Evolutionary conservation across 2,113 vertebrate species (phyloP).

Genomic region (Hippocampus barbouri): DNA sequence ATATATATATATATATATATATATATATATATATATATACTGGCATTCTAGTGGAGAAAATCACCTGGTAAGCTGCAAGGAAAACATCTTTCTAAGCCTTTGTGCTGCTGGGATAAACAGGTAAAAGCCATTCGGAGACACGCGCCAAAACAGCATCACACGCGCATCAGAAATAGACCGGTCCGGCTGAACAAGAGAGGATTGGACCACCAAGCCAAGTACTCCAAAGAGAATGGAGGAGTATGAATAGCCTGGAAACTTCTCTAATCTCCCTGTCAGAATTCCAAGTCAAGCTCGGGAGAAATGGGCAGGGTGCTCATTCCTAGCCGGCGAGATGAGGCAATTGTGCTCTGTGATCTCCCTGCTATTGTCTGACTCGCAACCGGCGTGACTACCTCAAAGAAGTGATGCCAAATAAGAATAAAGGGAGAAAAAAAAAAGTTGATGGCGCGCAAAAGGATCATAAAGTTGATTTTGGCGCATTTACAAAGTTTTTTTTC

Average conservation of each 20-base stretch:
- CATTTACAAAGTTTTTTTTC: not conserved
- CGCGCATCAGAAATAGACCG: slow-evolving; percentile 64
- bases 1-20: too few relatives aligned
- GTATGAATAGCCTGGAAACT: slow-evolving; percentile 71
- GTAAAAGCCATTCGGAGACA: slow-evolving; percentile 71
- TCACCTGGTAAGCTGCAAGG: slow-evolving; percentile 68
- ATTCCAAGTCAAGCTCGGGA: slow-evolving; percentile 49
- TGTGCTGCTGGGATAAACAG: slow-evolving; percentile 71
- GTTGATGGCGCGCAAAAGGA: not conserved
- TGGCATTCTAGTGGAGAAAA: slow-evolving; percentile 62
- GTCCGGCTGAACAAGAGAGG: slow-evolving; percentile 59
- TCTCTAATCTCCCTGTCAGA: slow-evolving; percentile 67
- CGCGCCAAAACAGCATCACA: slow-evolving; percentile 62
- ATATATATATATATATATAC: slow-evolving; percentile 26
- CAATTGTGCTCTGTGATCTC: slow-evolving; percentile 36
- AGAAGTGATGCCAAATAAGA: slow-evolving; percentile 3
- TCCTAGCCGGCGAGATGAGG: slow-evolving; percentile 36
- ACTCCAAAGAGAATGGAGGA: slow-evolving; percentile 41
- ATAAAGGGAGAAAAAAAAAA: not conserved
- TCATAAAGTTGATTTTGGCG: slow-evolving; percentile 12
- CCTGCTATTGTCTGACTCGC: slow-evolving; percentile 35
- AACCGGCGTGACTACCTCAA: slow-evolving; percentile 10
- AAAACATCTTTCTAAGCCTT: slow-evolving; percentile 69
- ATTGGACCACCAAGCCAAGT: slow-evolving; percentile 58
- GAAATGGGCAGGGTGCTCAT: slow-evolving; percentile 52